Conservation (phyloP, 2,888 invertebrate species). For the Latrodectus hesperus region DNA sequence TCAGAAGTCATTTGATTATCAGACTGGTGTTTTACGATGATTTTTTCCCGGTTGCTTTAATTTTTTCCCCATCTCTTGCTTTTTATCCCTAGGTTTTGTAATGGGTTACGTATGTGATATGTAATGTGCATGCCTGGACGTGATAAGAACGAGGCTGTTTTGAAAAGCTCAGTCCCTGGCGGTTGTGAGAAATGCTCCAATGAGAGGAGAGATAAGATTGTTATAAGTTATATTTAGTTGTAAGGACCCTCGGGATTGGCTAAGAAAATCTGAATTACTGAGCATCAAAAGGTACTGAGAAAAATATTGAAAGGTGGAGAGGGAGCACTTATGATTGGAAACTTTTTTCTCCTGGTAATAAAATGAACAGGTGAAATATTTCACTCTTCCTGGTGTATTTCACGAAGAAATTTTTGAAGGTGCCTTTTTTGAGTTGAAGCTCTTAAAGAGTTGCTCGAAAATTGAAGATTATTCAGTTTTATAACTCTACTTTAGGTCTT, state of each 20-base stretch:
- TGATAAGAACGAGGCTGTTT: slow-evolving; percentile 36
- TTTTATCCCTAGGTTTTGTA: slow-evolving; percentile 32
- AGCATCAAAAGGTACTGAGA: background rate
- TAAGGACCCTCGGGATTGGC: slow-evolving; percentile 41
- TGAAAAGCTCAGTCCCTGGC: slow-evolving; percentile 22
- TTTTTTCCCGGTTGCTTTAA: slow-evolving; percentile 30
- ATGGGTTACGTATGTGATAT: slow-evolving; percentile 14
- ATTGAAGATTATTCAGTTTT: background rate
- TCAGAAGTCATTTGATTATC: slow-evolving; percentile 49
- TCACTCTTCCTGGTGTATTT: background rate
- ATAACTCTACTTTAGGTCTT: too few relatives aligned
- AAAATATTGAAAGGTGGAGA: slow-evolving; percentile 3
- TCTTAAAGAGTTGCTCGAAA: background rate
- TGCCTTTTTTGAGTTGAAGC: background rate
- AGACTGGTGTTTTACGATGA: slow-evolving; percentile 56
- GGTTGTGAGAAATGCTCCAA: slow-evolving; percentile 32
- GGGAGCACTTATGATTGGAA: background rate
- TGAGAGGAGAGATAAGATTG: slow-evolving; percentile 56
- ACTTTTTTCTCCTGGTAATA: background rate
- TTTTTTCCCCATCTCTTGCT: slow-evolving; percentile 26
- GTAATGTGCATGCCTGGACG: slow-evolving; percentile 22
- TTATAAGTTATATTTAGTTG: slow-evolving; percentile 56
- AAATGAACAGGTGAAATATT: slow-evolving; percentile 1
- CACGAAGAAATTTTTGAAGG: background rate
- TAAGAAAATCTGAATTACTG: slow-evolving; percentile 7